These are phyloP conservation scores for Apostichopus californicus DNA, from an alignment of 35 echinoderm and acorn worm genomes.

Conservation along the genomic window DNA sequence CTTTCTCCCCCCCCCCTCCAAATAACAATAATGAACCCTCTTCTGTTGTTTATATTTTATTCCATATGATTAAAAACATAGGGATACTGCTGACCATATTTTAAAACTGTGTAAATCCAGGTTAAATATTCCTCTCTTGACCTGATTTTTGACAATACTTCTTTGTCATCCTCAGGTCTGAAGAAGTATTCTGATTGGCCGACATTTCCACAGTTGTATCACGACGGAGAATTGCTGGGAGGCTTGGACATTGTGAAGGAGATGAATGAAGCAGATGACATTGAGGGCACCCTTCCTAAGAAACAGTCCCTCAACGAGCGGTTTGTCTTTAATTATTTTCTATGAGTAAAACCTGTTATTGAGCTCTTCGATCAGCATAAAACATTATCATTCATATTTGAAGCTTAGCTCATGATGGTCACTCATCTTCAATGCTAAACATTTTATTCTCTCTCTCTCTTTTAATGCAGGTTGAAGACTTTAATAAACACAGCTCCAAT, in stretches of 20 bases:
- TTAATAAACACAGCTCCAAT: slow-evolving; percentile 72
- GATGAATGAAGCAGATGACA: slow-evolving; percentile 87
- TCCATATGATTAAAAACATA: too few relatives aligned
- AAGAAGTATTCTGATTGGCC: slow-evolving; percentile 95
- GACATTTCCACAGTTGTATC: slow-evolving; percentile 92
- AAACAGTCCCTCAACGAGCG: slow-evolving; percentile 62
- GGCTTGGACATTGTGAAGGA: slow-evolving; percentile 98
- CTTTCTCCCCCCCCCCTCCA: too few relatives aligned
- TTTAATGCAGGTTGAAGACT: slow-evolving; percentile 72
- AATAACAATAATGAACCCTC: too few relatives aligned
- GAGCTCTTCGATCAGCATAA: too few relatives aligned
- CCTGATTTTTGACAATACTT: too few relatives aligned
- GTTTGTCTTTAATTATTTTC: background rate
- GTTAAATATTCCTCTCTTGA: too few relatives aligned
- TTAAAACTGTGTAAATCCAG: too few relatives aligned
- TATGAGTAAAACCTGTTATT: too few relatives aligned
- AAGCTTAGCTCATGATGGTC: too few relatives aligned
- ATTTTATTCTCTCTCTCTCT: background rate
- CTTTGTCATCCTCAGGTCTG: slow-evolving; percentile 49
- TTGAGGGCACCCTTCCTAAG: slow-evolving; percentile 73
- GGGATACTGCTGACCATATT: too few relatives aligned
- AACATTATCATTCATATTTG: too few relatives aligned
- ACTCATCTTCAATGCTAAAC: background rate
- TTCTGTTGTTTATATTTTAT: too few relatives aligned
- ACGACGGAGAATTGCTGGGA: slow-evolving; percentile 91